Conservation (phyloP, 2,888 invertebrate species). For the Poecilobothrus nobilitatus region DNA sequence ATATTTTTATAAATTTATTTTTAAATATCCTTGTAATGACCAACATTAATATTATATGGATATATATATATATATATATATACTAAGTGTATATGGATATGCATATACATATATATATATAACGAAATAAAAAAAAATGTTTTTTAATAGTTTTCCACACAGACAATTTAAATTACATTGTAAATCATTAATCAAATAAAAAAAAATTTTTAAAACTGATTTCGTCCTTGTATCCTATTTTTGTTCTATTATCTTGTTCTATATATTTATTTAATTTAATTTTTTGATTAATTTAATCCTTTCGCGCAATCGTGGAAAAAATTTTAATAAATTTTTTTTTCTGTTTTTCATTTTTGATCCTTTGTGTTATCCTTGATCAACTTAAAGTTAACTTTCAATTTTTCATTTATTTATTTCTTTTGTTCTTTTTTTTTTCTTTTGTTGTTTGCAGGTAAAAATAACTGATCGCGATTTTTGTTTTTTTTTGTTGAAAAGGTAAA, state of each 20-base stretch:
- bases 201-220: background rate
- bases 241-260: background rate
- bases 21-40: background rate
- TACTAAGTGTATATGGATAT: too few relatives aligned
- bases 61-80: too few relatives aligned
- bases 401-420: background rate
- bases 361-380: background rate
- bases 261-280: background rate
- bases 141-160: background rate
- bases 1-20: background rate
- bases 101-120: background rate
- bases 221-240: background rate
- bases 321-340: background rate
- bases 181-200: slow-evolving; percentile 2
- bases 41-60: background rate
- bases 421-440: background rate
- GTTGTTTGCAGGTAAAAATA: background rate
- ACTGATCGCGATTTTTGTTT: background rate
- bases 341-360: background rate
- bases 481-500: background rate
- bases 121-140: background rate
- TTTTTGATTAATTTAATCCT: background rate
- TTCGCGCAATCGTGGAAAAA: background rate
- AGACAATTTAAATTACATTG: background rate
- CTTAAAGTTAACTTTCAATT: background rate